phyloP scores from a whole-genome alignment of 2,113 vertebrate genomes.

The Sapajus apella region DNA sequence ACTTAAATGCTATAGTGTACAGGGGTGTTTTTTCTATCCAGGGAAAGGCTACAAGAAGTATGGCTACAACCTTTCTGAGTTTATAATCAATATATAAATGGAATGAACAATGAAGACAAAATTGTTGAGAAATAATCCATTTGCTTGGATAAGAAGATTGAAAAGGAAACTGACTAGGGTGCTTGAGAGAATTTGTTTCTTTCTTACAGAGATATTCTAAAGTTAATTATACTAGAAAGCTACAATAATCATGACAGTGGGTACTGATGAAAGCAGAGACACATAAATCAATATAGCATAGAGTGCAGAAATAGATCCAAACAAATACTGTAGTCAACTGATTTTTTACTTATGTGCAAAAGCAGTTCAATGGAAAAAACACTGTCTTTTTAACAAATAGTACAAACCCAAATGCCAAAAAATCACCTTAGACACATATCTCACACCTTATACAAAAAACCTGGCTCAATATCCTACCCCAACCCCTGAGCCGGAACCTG shows the following conservation, averaged over 20 bases:
- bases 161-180: slow-evolving; percentile 40
- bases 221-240: slow-evolving; percentile 29
- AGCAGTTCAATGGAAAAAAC: slow-evolving; percentile 1
- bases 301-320: slow-evolving; percentile 33
- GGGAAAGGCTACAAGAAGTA: not conserved
- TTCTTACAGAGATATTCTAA: slow-evolving; percentile 16
- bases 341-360: slow-evolving; percentile 45
- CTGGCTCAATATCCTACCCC: not conserved
- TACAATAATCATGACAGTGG: not conserved
- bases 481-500: not conserved
- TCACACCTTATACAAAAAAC: not conserved
- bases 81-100: slow-evolving; percentile 40
- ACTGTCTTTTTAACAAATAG: slow-evolving; percentile 34
- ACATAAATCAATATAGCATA: not conserved
- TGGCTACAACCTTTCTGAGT: not conserved
- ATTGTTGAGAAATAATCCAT: slow-evolving; percentile 36
- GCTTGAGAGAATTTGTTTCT: not conserved
- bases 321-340: slow-evolving; percentile 33
- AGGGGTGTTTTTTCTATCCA: not conserved
- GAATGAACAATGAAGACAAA: slow-evolving; percentile 23
- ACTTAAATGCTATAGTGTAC: not conserved
- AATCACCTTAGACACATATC: not conserved
- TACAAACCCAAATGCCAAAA: not conserved
- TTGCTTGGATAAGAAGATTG: slow-evolving; percentile 37
- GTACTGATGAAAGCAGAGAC: not conserved